Evolutionary conservation across 1,140 invertebrate genomes (phyloP).

Genomic region (Oryzaephilus surinamensis): DNA sequence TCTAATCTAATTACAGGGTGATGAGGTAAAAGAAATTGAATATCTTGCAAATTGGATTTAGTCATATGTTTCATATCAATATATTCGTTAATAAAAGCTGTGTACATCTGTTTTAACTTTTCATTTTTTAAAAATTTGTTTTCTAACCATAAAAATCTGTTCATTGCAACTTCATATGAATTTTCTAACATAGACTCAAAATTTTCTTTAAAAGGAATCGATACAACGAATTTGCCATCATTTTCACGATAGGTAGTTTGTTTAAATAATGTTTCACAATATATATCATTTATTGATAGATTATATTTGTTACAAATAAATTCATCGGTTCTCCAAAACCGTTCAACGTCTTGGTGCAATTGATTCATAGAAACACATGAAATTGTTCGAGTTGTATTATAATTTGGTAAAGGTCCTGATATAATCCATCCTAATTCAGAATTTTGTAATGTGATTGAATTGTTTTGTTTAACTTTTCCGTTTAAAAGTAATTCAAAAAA

Average conservation of each 20-base stretch:
- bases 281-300: background rate
- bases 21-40: slow-evolving; percentile 35
- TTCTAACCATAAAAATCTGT: background rate
- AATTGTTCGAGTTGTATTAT: background rate
- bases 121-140: slow-evolving; percentile 7
- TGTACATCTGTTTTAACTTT: slow-evolving; percentile 6
- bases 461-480: background rate
- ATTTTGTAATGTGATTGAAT: background rate
- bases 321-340: background rate
- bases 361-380: background rate
- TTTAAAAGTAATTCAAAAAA: background rate
- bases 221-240: too few species aligned
- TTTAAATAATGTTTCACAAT: background rate
- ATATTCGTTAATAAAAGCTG: slow-evolving; percentile 10
- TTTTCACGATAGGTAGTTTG: too few species aligned
- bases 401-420: background rate
- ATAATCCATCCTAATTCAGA: background rate
- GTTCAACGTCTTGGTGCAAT: background rate
- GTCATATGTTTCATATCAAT: slow-evolving; percentile 9
- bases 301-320: background rate
- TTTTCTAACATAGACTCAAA: background rate
- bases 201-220: too few species aligned
- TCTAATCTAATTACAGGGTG: slow-evolving; percentile 32
- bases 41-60: background rate
- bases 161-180: background rate